Conservation (phyloP, 1,140 invertebrate species). For the Meloidogyne chitwoodi region DNA sequence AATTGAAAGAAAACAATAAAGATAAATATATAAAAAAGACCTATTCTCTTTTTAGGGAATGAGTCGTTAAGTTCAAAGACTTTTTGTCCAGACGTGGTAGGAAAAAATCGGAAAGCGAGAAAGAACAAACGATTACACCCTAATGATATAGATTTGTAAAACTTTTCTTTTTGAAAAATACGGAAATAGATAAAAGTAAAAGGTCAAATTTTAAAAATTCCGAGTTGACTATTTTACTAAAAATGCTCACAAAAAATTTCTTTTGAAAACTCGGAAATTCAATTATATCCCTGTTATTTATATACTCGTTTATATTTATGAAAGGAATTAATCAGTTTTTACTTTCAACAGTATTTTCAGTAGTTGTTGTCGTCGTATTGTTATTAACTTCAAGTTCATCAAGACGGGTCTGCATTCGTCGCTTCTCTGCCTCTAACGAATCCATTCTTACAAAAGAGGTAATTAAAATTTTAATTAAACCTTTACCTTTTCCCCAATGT, state of each 20-base stretch:
- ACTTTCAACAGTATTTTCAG: neutral
- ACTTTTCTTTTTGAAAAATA: neutral
- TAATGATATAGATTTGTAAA: too few species aligned
- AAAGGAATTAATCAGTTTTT: neutral
- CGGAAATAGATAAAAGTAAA: neutral
- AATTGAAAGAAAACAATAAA: neutral
- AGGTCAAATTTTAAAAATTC: neutral
- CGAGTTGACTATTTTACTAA: neutral
- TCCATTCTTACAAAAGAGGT: slow-evolving; percentile 15
- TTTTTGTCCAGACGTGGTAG: too few species aligned
- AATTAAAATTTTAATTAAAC: neutral
- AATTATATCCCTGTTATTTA: neutral
- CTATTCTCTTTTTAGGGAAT: too few species aligned
- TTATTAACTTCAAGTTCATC: slow-evolving; percentile 20
- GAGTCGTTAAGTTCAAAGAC: too few species aligned
- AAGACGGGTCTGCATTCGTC: slow-evolving; percentile 27
- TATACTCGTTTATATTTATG: neutral
- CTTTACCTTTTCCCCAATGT: slow-evolving; percentile 26
- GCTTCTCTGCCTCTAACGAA: slow-evolving; percentile 33
- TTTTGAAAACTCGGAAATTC: neutral
- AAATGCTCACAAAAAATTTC: too few species aligned
- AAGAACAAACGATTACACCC: too few species aligned
- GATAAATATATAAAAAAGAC: too few species aligned
- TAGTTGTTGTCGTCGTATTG: neutral
- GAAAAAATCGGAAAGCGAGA: too few species aligned